Conservation (phyloP, 2,113 vertebrate genomes). For the Trogon surrucura region DNA sequence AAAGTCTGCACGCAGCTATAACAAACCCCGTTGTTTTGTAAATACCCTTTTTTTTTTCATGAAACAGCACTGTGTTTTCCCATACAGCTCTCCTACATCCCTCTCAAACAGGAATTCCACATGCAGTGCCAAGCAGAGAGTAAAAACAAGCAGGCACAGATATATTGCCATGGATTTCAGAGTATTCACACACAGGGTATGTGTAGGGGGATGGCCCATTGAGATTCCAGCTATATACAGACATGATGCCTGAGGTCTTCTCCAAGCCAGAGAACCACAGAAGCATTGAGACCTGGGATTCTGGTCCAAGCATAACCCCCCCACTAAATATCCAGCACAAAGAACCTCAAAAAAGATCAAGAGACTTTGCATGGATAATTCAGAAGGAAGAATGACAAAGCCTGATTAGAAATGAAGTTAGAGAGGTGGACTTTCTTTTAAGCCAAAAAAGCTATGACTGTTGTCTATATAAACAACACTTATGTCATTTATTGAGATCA, state of each 20-base stretch:
- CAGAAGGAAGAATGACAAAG: neutral
- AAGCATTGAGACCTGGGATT: neutral
- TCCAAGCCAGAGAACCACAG: neutral
- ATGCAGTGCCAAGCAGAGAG: neutral
- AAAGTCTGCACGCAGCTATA: constrained; percentile 31
- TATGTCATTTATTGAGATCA: constrained; percentile 10
- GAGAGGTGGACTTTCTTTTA: neutral
- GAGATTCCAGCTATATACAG: accelerated
- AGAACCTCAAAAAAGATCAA: neutral
- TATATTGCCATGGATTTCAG: neutral
- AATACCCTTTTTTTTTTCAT: constrained; percentile 52
- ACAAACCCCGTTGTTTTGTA: constrained; percentile 50
- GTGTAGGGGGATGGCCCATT: neutral
- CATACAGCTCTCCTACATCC: neutral
- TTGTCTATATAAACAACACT: constrained; percentile 21
- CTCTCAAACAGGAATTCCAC: neutral
- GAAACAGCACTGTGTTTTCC: neutral
- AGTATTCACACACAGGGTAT: neutral
- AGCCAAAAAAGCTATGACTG: neutral
- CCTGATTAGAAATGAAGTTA: neutral
- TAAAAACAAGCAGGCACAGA: neutral
- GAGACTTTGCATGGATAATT: neutral
- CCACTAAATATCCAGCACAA: neutral
- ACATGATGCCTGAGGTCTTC: neutral
- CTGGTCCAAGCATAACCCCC: neutral